Percentiles rank a stretch among this genome's conserved stretches.
These are phyloP conservation scores for Gadopsis bispinosus DNA, from an alignment of 2,797 vertebrate genomes.

Conservation along the genomic window DNA sequence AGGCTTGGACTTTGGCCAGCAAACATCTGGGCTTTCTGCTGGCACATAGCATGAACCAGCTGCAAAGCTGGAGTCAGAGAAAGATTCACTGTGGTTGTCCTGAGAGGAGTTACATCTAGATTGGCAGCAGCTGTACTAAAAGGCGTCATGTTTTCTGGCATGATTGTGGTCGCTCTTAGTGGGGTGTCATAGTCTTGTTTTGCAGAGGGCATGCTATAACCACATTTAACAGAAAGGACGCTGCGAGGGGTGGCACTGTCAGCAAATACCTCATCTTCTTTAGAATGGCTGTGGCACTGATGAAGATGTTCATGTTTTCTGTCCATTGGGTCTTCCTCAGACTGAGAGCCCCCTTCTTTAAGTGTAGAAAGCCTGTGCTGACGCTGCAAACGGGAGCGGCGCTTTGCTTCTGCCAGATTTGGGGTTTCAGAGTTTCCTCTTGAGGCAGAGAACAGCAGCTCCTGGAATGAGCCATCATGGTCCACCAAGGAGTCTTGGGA, in stretches of 20 bases:
- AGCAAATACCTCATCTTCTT: slow-evolving; percentile 77
- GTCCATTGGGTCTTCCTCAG: slow-evolving; percentile 88
- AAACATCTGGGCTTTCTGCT: slow-evolving; percentile 82
- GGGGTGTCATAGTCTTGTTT: slow-evolving; percentile 63
- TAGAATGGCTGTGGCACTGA: slow-evolving; percentile 28
- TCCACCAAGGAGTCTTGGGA: slow-evolving; percentile 89
- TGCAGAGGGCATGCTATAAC: slow-evolving; percentile 32
- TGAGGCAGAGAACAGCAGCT: slow-evolving; percentile 80
- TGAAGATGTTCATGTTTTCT: slow-evolving; percentile 53
- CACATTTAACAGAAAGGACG: slow-evolving; percentile 63
- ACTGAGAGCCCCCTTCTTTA: slow-evolving; percentile 92
- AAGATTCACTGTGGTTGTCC: slow-evolving; percentile 76
- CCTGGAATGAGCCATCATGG: slow-evolving; percentile 92
- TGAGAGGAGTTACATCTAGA: slow-evolving; percentile 56
- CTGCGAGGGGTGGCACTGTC: slow-evolving; percentile 55
- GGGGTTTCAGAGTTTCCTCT: slow-evolving; percentile 79
- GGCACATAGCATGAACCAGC: slow-evolving; percentile 88
- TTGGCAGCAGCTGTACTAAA: slow-evolving; percentile 4
- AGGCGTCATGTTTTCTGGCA: slow-evolving; percentile 46
- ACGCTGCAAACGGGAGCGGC: slow-evolving; percentile 86
- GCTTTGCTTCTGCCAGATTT: slow-evolving; percentile 80
- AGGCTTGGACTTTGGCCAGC: slow-evolving; percentile 79
- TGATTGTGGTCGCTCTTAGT: slow-evolving; percentile 25
- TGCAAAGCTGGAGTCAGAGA: slow-evolving; percentile 94
- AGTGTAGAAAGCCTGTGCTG: slow-evolving; percentile 93